Evolutionary conservation across 1,140 invertebrate genomes (phyloP), one percentile per base, ranked within the genome.

Genomic region (Nomia melanderi): DNA sequence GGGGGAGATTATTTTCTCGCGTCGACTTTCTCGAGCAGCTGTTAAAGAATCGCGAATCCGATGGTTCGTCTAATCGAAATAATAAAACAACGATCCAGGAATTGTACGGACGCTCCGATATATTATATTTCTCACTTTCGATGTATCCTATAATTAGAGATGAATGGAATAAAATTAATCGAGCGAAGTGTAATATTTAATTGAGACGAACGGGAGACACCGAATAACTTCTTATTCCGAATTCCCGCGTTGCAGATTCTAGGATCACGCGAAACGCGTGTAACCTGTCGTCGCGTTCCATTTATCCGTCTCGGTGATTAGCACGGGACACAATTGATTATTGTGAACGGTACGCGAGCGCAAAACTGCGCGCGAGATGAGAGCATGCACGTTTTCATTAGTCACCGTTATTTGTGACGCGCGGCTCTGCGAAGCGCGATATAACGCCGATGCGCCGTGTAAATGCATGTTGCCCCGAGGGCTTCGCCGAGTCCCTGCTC

Each of bases 321-420:
- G 57, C 74, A 71, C 56, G 66, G 66, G 60, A 62, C 62, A 62
- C 65, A 71, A 71, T 70, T 71, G 74, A 77, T 77, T 71, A 77
- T 71, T 47, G 65, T 39, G 44, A 57, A 29, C 27, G 27, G 20
- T 50, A n/a, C n/a, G 17, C 17, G n/a, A 12, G 12, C 31, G 56
- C 54, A 71, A 71, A 76, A 69, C 73, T 77, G 41, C 31, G 41
- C 31, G 11, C 33, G 44, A 62, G 75, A 59, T 77, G 67, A 82
- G 80, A 75, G 77, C 81, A 81, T 53, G 74, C 81, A 62, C 59
- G 59, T 83, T 83, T 83, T 83, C 81, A 77, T 83, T 82, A 83
- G 81, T 83, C 81, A 82, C 81, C 79, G 81, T 82, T 83, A 83
- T 83, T 83, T 82, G 81, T 65, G 81, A 81, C 79, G 79, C 66